Evolutionary conservation across 2,888 invertebrate genomes (phyloP).

Genomic region (Hipparchia sbordonii): DNA sequence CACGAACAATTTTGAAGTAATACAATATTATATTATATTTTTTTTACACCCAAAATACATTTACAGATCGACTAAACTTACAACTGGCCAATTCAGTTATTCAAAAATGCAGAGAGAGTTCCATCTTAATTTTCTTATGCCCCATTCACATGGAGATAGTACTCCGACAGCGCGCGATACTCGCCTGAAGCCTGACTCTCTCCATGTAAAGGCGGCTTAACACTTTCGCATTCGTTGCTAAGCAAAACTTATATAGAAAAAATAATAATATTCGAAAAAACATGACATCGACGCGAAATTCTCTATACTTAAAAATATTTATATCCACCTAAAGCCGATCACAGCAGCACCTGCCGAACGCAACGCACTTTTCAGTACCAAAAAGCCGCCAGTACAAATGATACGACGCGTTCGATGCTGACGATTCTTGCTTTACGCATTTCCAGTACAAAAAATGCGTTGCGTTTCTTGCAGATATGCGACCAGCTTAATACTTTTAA

Average conservation of each 20-base stretch:
- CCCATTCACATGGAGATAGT: slow-evolving; percentile 4
- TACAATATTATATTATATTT: slow-evolving; percentile 29
- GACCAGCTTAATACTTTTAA: slow-evolving; percentile 59
- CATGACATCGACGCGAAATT: slow-evolving; percentile 56
- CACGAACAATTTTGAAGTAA: slow-evolving; percentile 8
- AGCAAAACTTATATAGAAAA: slow-evolving; percentile 72
- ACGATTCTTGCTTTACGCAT: background rate
- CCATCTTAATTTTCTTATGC: background rate
- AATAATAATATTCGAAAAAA: slow-evolving; percentile 68
- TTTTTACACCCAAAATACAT: slow-evolving; percentile 55
- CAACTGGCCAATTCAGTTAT: slow-evolving; percentile 45
- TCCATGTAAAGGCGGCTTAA: background rate
- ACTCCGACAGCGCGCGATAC: background rate
- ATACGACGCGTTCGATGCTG: background rate
- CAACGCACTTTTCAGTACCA: background rate
- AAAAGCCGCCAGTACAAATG: background rate
- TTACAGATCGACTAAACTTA: slow-evolving; percentile 33
- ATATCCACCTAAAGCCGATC: slow-evolving; percentile 51
- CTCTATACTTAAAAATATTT: slow-evolving; percentile 66
- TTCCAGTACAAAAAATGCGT: background rate
- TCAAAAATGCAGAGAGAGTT: slow-evolving; percentile 40
- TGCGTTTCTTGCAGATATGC: background rate
- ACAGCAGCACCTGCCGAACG: background rate
- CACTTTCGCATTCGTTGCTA: slow-evolving; percentile 70
- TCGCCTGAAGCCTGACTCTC: background rate